Percentiles rank a stretch among this genome's conserved stretches.
Evolutionary conservation across 2,797 vertebrate genomes (phyloP).

Genomic region (Amphiprion clarkii): DNA sequence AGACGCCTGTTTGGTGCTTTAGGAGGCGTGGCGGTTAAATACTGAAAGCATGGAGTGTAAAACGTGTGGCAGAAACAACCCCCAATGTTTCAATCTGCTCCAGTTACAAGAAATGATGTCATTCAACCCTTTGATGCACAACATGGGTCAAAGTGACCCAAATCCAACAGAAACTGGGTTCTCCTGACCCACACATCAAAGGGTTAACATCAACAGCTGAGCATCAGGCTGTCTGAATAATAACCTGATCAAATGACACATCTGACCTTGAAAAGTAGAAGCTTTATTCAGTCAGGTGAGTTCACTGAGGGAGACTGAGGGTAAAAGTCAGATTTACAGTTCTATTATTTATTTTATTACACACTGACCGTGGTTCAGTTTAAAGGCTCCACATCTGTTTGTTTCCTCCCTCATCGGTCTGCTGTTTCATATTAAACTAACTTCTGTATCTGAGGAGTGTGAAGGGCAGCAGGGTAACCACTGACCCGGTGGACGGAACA

Average conservation of each 20-base stretch:
- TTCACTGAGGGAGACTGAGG: not conserved
- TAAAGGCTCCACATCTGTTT: slow-evolving; percentile 19
- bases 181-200: no score
- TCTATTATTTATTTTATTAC: not conserved
- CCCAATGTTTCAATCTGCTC: no score
- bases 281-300: not conserved
- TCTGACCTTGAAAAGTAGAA: not conserved
- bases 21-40: no score
- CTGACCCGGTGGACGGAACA: not conserved
- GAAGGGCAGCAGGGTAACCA: not conserved
- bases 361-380: not conserved
- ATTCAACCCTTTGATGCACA: no score
- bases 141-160: no score
- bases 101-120: no score
- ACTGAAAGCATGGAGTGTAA: no score
- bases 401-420: not conserved
- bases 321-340: not conserved
- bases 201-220: no score
- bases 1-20: not conserved
- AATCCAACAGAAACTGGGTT: no score
- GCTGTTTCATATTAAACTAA: slow-evolving; percentile 5
- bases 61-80: no score
- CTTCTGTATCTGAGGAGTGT: slow-evolving; percentile 1
- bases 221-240: not conserved
- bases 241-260: not conserved